A percentile compares a stretch with the other conserved stretches of the same genome.
phyloP scores from a whole-genome alignment of 2,113 vertebrate species.

The Ophiodon elongatus region DNA sequence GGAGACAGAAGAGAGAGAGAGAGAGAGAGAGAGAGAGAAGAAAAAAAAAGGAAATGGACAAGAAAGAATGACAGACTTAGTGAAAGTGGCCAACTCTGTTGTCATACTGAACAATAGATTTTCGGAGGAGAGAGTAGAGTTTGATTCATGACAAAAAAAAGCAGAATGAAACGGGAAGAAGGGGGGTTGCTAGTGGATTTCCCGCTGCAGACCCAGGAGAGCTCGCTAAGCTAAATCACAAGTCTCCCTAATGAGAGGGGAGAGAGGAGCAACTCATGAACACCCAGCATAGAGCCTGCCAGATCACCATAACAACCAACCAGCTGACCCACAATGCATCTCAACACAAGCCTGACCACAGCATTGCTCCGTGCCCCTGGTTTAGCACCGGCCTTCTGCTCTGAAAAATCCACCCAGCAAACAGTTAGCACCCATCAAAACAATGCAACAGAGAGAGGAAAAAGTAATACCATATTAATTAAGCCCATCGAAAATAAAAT shows the following conservation, averaged over 20 bases:
- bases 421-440: slow-evolving; percentile 25
- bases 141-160: slow-evolving; percentile 53
- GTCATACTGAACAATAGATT: slow-evolving; percentile 59
- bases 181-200: slow-evolving; percentile 53
- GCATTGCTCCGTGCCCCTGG: slow-evolving; percentile 56
- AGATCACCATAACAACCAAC: slow-evolving; percentile 84
- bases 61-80: slow-evolving; percentile 20
- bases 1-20: slow-evolving; percentile 7
- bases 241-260: slow-evolving; percentile 83
- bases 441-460: slow-evolving; percentile 25
- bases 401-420: slow-evolving; percentile 36
- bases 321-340: slow-evolving; percentile 85
- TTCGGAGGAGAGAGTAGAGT: slow-evolving; percentile 46
- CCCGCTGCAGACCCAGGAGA: slow-evolving; percentile 63
- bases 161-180: slow-evolving; percentile 51
- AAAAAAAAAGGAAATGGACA: slow-evolving; percentile 6
- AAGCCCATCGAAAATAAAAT: neutral
- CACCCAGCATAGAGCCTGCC: slow-evolving; percentile 74
- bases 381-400: slow-evolving; percentile 48
- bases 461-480: slow-evolving; percentile 34
- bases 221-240: slow-evolving; percentile 84
- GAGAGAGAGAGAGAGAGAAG: slow-evolving; percentile 15
- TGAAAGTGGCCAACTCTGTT: slow-evolving; percentile 22
- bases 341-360: slow-evolving; percentile 69
- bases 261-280: slow-evolving; percentile 73